Percentiles rank a stretch among this genome's conserved stretches.
phyloP scores from a whole-genome alignment of 2,113 vertebrate genomes.

The Uropsilus gracilis region DNA sequence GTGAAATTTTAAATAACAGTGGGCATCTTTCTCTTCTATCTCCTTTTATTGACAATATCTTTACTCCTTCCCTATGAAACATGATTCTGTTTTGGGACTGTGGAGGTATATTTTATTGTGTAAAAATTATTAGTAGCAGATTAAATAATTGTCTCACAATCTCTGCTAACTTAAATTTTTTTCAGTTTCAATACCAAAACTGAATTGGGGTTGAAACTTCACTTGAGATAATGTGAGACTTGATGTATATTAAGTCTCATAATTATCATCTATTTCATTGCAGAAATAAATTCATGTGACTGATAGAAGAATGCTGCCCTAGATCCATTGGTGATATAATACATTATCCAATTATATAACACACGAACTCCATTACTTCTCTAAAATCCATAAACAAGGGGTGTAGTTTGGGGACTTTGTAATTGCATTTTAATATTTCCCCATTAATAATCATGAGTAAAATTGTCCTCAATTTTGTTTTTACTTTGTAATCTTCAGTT shows the following conservation, averaged over 20 bases:
- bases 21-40: background rate
- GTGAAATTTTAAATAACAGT: conserved; percentile 22
- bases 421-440: background rate
- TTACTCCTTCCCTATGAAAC: background rate
- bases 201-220: background rate
- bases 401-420: background rate
- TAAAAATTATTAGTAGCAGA: background rate
- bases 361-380: background rate
- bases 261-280: background rate
- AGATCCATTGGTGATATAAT: background rate
- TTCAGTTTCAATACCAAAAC: background rate
- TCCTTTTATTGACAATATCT: background rate
- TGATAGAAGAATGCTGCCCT: background rate
- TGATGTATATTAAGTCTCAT: background rate
- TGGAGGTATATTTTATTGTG: background rate
- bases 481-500: background rate
- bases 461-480: background rate
- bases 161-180: background rate
- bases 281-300: background rate
- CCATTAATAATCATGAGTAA: background rate
- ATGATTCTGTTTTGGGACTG: background rate
- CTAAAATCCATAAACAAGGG: background rate
- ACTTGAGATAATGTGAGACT: background rate
- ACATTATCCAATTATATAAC: background rate
- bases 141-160: background rate